Base-by-base conservation (phyloP, 2,888 invertebrate species). In the Dugesia japonica region DNA sequence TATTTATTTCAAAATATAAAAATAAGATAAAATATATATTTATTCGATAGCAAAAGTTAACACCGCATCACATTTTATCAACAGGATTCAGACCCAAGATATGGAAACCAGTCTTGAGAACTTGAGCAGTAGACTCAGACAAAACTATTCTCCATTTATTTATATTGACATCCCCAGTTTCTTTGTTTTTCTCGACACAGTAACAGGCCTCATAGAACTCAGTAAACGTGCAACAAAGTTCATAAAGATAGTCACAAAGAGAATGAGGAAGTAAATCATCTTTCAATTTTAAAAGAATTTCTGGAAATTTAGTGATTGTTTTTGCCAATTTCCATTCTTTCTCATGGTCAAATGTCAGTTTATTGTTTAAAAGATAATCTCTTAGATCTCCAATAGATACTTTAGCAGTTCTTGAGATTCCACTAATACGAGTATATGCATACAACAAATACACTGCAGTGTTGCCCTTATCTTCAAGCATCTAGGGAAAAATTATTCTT, bases 141-240 rank as follows among this genome's bases (percentile, higher is more conserved):
- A 98, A 86, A 80, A 94, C 88, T 80, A 99, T 88, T 78, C 98
- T 89, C 79, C 90, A 90, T 83, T 89, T 89, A 83, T 93, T 89
- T 9, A 97, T 89, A 82, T 90, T 90, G 0, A 90, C 85, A 80
- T 20, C 9, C 28, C 87, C 87, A 78, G 85, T 87, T 79, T 89
- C 87, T 72, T 82, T 81, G 84, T 94, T 90, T 84, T 92, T 94
- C 84, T 95, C 93, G 74, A 99, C 89, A 83, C 97, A 97, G 83
- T 97, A 98, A 85, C 98, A 99, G 81, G 88, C 89, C 83, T 95
- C 94, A 85, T 99, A 98, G 85, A 99, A 98, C 84, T 99, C 98
- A 0, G 92, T 90, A 83, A 97, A 98, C 0, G 89, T 88, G 1
- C 91, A 89, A n/a, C 92, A 89, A 76, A 97, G 88, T 82, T 97